phyloP scores from a whole-genome alignment of 1,140 invertebrate species.

The Lepidostoma basale region DNA sequence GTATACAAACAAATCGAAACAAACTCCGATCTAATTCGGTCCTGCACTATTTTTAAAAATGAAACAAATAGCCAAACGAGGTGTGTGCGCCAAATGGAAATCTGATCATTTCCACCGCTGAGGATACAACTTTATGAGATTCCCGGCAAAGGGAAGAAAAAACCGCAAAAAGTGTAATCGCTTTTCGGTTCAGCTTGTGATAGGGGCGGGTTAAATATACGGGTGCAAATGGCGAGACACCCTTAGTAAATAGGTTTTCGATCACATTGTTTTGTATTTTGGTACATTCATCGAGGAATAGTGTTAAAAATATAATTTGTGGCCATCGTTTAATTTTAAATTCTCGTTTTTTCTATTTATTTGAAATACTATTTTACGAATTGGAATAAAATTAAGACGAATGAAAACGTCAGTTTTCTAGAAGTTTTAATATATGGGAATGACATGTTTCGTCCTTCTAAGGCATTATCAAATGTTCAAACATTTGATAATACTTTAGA shows the following conservation, averaged over 20 bases:
- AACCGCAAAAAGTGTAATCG: not conserved
- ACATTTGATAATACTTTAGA: too few species aligned
- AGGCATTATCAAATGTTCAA: too few species aligned
- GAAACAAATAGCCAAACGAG: not conserved
- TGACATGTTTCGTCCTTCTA: too few species aligned
- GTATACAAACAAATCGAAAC: not conserved
- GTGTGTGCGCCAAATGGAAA: constrained; percentile 14
- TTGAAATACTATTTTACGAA: too few species aligned
- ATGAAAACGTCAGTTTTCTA: too few species aligned
- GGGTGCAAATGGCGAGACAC: not conserved
- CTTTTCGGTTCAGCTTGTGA: not conserved
- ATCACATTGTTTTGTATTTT: not conserved
- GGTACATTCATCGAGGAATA: not conserved
- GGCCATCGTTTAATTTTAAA: too few species aligned
- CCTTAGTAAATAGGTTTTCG: not conserved
- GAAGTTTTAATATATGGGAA: too few species aligned
- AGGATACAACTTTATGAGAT: constrained; percentile 9
- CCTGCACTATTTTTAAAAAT: not conserved
- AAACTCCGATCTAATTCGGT: not conserved
- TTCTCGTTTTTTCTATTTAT: too few species aligned
- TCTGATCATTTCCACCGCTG: not conserved
- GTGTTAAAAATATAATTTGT: too few species aligned
- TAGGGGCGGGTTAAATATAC: not conserved
- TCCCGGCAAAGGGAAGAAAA: not conserved
- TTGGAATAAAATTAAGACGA: too few species aligned